These are phyloP conservation scores for Austrolebias charrua DNA, from an alignment of 2,797 vertebrate genomes.

Conservation along the genomic window DNA sequence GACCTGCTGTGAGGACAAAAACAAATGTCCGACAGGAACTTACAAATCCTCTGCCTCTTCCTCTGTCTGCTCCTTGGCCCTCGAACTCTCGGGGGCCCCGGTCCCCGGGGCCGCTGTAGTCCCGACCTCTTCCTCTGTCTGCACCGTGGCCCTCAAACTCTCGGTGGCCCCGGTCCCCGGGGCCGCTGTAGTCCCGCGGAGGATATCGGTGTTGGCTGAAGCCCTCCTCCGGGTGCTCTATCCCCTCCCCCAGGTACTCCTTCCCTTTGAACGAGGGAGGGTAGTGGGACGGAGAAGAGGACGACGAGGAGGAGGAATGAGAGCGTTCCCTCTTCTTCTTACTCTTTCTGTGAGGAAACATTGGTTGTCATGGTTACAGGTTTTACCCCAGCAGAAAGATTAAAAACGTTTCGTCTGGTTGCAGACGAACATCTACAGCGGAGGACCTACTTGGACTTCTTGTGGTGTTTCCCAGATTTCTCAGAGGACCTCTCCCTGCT, in stretches of 20 bases:
- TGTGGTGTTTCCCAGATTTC: conserved; percentile 93
- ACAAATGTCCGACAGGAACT: conserved; percentile 61
- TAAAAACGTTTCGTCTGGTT: no score
- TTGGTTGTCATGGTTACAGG: not conserved
- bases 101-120: conserved; percentile 77
- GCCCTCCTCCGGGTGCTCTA: conserved; percentile 85
- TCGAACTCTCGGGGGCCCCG: conserved; percentile 66
- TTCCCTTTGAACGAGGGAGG: conserved; percentile 84
- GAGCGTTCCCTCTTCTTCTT: conserved; percentile 93
- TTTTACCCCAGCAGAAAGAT: not conserved
- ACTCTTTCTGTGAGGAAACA: conserved; percentile 83
- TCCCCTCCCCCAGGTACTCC: conserved; percentile 82
- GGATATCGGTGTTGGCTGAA: conserved; percentile 87
- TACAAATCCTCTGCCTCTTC: conserved; percentile 89
- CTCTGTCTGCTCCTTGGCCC: conserved; percentile 65
- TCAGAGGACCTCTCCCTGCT: conserved; percentile 92
- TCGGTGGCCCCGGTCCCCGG: conserved; percentile 62
- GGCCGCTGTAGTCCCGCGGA: conserved; percentile 84
- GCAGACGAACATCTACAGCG: no score
- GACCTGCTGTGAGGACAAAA: not conserved
- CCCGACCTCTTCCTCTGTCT: conserved; percentile 81
- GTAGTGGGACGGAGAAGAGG: conserved; percentile 83
- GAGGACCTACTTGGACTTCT: conserved; percentile 87
- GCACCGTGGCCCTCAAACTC: conserved; percentile 66
- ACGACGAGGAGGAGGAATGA: conserved; percentile 92